phyloP scores from a whole-genome alignment of 2,113 vertebrate genomes.

The Cichladusa arquata region DNA sequence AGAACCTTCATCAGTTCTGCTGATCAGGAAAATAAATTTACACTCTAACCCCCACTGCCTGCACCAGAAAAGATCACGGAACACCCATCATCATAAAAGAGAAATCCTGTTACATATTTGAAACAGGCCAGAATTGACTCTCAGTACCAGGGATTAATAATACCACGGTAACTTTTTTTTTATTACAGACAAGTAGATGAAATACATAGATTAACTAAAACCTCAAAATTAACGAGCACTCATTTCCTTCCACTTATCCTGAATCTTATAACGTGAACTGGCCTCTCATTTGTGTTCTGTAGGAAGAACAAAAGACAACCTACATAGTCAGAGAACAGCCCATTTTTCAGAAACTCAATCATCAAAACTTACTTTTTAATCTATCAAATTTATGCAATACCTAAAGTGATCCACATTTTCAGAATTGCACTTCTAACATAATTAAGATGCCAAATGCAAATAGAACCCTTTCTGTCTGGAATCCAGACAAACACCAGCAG shows the following conservation, averaged over 20 bases:
- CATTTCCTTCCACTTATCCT: conserved; percentile 6
- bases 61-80: fast-evolving
- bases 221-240: neutral
- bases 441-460: neutral
- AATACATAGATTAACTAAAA: neutral
- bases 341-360: neutral
- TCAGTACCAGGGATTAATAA: neutral
- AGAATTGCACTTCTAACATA: neutral
- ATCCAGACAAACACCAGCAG: neutral
- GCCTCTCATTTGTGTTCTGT: neutral
- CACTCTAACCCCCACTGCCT: neutral
- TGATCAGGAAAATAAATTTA: neutral
- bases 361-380: conserved; percentile 35
- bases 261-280: conserved; percentile 26
- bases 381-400: neutral
- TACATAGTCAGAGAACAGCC: neutral
- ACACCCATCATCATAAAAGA: neutral
- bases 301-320: conserved; percentile 22
- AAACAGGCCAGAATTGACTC: neutral
- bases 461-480: neutral
- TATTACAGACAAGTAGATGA: neutral
- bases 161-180: neutral
- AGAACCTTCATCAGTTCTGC: neutral
- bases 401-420: neutral
- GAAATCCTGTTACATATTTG: neutral